These are phyloP conservation scores for Melanaphis sacchari DNA, from an alignment of 1,140 invertebrate genomes.

Conservation along the genomic window DNA sequence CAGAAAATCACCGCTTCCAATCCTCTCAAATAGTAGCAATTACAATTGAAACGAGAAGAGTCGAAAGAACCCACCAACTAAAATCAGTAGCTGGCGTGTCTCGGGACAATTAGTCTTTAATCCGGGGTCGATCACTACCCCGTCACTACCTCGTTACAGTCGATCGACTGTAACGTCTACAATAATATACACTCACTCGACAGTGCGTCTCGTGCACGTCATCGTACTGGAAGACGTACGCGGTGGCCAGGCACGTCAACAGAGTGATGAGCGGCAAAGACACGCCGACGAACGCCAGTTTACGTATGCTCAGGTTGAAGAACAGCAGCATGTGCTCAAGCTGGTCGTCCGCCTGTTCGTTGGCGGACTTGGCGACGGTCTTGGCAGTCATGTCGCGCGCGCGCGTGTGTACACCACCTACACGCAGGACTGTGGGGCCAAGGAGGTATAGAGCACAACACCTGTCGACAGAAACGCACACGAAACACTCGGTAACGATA, in stretches of 20 bases:
- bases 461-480: not conserved
- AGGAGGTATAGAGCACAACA: not conserved
- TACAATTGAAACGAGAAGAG: no score
- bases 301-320: constrained; percentile 67
- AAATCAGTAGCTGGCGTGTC: no score
- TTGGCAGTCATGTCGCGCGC: not conserved
- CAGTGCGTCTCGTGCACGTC: constrained; percentile 93
- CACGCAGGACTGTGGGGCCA: not conserved
- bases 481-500: not conserved
- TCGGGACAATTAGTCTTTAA: not conserved
- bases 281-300: constrained; percentile 80
- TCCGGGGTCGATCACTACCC: not conserved
- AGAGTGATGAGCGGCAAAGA: constrained; percentile 81
- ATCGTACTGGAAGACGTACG: constrained; percentile 87
- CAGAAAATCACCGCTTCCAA: not conserved
- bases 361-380: not conserved
- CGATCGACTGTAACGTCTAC: not conserved
- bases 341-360: not conserved
- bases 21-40: not conserved
- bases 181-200: constrained; percentile 73
- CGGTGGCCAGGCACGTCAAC: constrained; percentile 84
- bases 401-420: not conserved
- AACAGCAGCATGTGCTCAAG: constrained; percentile 61
- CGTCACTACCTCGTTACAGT: no score
- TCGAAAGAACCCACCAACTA: no score